Conservation (phyloP, 2,888 invertebrate species). For the Eupithecia subfuscata region DNA sequence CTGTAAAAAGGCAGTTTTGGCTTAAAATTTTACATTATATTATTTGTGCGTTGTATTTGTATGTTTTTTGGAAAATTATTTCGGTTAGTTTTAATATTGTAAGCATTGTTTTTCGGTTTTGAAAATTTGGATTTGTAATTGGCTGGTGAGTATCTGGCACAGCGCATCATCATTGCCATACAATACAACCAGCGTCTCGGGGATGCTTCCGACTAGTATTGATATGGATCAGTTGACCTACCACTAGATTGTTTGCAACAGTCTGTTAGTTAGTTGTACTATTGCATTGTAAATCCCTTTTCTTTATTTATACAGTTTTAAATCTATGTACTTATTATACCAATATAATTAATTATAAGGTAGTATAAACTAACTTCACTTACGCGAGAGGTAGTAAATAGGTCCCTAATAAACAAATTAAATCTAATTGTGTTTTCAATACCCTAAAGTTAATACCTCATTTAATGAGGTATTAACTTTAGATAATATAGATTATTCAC, state of each 20-base stretch:
- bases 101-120: not conserved
- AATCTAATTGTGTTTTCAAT: not conserved
- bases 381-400: not conserved
- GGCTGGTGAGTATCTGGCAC: not conserved
- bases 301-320: not conserved
- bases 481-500: no score
- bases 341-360: not conserved
- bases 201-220: not conserved
- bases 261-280: not conserved
- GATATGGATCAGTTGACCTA: not conserved
- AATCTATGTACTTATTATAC: not conserved
- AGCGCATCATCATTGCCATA: not conserved
- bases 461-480: no score
- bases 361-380: not conserved
- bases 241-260: not conserved
- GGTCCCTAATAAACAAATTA: not conserved
- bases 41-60: slow-evolving; percentile 24
- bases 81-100: not conserved
- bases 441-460: not conserved
- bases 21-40: slow-evolving; percentile 28
- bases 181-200: not conserved
- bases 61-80: slow-evolving; percentile 18
- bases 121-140: not conserved
- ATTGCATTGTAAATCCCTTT: not conserved
- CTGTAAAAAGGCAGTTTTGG: slow-evolving; percentile 19